Percentiles rank a stretch among this genome's conserved stretches.
phyloP scores from a whole-genome alignment of 2,888 invertebrate species.

The Drosophila mimetica region DNA sequence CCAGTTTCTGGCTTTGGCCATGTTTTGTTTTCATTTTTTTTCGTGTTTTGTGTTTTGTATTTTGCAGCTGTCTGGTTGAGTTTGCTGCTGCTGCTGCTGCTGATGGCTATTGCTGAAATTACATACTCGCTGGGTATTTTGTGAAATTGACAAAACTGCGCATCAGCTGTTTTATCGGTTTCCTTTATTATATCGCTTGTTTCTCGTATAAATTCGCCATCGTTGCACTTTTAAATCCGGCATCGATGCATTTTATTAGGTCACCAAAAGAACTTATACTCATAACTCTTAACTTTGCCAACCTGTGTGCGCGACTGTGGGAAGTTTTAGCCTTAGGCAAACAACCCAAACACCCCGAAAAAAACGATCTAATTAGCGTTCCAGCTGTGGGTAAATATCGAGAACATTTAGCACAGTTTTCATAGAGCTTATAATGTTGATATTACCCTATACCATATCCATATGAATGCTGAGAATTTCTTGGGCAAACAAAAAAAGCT shows the following conservation, averaged over 20 bases:
- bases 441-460: constrained; percentile 11
- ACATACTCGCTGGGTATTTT: constrained; percentile 46
- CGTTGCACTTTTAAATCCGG: constrained; percentile 51
- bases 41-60: constrained; percentile 13
- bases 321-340: constrained; percentile 64
- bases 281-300: constrained; percentile 42
- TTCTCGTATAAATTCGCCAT: constrained; percentile 43
- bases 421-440: constrained; percentile 55
- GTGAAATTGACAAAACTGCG: constrained; percentile 68
- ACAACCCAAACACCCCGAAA: constrained; percentile 61
- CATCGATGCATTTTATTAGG: constrained; percentile 59
- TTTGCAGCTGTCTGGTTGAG: constrained; percentile 66
- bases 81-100: constrained; percentile 36
- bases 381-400: constrained; percentile 47
- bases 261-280: constrained; percentile 40
- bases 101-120: constrained; percentile 46
- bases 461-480: constrained; percentile 53
- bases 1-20: constrained; percentile 64
- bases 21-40: constrained; percentile 72
- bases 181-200: constrained; percentile 17
- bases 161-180: constrained; percentile 67
- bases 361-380: constrained; percentile 63
- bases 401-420: constrained; percentile 72
- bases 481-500: constrained; percentile 55
- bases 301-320: constrained; percentile 54